Percentiles rank a stretch among this genome's conserved stretches.
Conservation (phyloP, 2,113 vertebrate genomes). For the Sturnus vulgaris region DNA sequence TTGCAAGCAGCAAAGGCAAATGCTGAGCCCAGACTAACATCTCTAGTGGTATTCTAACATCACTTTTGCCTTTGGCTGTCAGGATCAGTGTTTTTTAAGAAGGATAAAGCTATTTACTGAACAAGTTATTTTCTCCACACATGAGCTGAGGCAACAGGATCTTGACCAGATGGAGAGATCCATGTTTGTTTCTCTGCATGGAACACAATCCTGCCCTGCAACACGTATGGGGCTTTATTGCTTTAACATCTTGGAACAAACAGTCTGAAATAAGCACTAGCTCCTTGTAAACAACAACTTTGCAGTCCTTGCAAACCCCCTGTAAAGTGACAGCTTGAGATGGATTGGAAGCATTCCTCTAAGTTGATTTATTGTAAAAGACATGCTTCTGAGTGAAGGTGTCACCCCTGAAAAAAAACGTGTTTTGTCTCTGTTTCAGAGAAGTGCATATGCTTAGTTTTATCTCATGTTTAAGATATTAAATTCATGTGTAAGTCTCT, state of each 20-base stretch:
- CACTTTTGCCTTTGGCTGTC: not conserved
- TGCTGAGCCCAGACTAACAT: not conserved
- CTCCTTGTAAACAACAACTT: not conserved
- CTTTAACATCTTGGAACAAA: conserved; percentile 6
- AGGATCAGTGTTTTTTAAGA: not conserved
- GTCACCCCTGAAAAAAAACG: not conserved
- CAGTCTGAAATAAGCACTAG: not conserved
- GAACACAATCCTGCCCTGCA: not conserved
- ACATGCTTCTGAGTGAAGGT: not conserved
- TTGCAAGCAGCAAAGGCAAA: not conserved
- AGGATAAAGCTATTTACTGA: not conserved
- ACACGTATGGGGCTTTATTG: not conserved
- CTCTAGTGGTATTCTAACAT: not conserved
- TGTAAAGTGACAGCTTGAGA: not conserved
- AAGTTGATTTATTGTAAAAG: not conserved
- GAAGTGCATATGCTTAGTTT: not conserved
- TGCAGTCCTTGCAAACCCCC: not conserved
- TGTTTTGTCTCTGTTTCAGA: not conserved
- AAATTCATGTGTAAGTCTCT: not conserved
- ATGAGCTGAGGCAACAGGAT: not conserved
- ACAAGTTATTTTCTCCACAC: not conserved
- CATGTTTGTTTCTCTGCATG: not conserved
- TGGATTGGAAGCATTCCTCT: not conserved
- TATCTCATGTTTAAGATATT: not conserved
- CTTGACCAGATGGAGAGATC: not conserved